Evolutionary conservation across 2,113 vertebrate species (phyloP).

Genomic region (Crotalus horridus): DNA sequence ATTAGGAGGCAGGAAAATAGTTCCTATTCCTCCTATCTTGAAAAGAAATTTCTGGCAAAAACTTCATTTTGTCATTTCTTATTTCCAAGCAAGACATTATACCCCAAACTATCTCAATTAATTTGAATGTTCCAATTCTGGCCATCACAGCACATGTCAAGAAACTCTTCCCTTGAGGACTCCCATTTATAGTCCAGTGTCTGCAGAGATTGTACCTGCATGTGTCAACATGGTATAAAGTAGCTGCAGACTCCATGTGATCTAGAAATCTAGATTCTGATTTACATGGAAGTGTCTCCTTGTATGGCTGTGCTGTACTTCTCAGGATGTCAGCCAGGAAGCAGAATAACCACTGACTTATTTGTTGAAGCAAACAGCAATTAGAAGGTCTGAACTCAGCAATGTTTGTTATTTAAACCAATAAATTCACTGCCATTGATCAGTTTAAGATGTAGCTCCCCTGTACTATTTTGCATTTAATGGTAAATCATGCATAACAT

Average conservation of each 20-base stretch:
- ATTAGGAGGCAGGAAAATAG: neutral
- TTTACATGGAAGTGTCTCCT: neutral
- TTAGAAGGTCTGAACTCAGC: neutral
- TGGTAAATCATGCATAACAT: conserved; percentile 5
- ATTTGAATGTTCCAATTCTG: neutral
- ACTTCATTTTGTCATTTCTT: neutral
- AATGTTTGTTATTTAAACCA: neutral
- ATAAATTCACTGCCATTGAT: neutral
- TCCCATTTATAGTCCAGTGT: neutral
- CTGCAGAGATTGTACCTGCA: neutral
- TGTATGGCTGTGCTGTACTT: neutral
- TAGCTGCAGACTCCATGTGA: neutral
- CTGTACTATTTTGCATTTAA: neutral
- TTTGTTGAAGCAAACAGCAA: neutral
- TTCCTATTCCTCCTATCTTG: neutral
- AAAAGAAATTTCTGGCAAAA: neutral
- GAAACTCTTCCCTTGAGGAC: neutral
- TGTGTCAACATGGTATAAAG: neutral
- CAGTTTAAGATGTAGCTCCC: neutral
- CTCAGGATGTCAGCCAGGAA: neutral
- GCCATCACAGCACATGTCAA: neutral
- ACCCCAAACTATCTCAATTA: neutral
- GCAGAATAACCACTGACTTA: neutral
- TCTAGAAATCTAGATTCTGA: neutral
- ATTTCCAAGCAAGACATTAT: neutral